These are phyloP conservation scores for Dynastes tityus DNA, from an alignment of 2,888 invertebrate species.

Conservation along the genomic window DNA sequence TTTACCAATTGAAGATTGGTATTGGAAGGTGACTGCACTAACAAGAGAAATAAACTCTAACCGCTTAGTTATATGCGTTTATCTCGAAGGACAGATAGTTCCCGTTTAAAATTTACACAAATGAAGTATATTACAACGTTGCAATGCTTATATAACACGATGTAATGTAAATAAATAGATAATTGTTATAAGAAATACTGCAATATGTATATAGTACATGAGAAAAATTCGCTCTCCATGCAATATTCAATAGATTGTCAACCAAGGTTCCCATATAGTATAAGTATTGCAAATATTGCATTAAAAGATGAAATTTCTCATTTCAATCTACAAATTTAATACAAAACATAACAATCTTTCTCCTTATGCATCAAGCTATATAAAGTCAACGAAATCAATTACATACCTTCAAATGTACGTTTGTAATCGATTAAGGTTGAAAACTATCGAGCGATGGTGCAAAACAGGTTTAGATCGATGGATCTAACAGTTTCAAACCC, in stretches of 20 bases:
- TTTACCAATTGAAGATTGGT: conserved; percentile 61
- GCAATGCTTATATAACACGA: neutral
- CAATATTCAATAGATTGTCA: neutral
- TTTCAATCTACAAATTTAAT: too few species aligned
- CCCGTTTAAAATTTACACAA: conserved; percentile 51
- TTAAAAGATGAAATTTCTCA: too few species aligned
- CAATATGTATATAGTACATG: neutral
- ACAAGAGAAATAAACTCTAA: conserved; percentile 54
- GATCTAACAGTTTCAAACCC: too few species aligned
- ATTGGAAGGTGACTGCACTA: conserved; percentile 60
- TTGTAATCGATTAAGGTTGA: too few species aligned
- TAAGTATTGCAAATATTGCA: too few species aligned
- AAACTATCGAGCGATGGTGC: too few species aligned
- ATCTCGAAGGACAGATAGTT: conserved; percentile 59
- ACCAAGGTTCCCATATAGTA: too few species aligned
- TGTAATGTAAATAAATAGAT: neutral
- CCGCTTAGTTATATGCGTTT: conserved; percentile 56
- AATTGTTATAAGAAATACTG: neutral
- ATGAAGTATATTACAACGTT: neutral
- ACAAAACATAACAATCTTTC: too few species aligned
- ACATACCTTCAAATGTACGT: too few species aligned
- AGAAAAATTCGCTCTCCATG: neutral
- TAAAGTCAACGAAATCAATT: too few species aligned
- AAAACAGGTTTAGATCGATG: too few species aligned
- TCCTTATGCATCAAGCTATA: too few species aligned